Evolutionary conservation across 2,888 invertebrate species (phyloP).

Genomic region (Dilophus febrilis): DNA sequence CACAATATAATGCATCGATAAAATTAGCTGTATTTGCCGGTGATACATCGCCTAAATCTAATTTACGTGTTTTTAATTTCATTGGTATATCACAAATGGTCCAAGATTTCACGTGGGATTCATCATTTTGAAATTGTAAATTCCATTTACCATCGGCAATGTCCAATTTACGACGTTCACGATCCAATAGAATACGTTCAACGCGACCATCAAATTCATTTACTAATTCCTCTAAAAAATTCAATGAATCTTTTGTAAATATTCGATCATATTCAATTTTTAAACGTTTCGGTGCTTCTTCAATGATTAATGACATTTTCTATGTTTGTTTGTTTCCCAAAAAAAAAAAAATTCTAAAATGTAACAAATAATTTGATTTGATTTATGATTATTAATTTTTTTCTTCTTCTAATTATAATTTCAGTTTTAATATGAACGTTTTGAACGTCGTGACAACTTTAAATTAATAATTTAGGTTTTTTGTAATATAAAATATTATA

Average conservation of each 20-base stretch:
- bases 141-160: conserved; percentile 2
- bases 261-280: conserved; percentile 36
- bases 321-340: too few species aligned
- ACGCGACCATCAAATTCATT: conserved; percentile 33
- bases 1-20: conserved; percentile 34
- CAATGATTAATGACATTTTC: background rate
- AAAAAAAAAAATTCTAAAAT: too few species aligned
- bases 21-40: conserved; percentile 42
- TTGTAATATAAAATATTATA: too few species aligned
- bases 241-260: conserved; percentile 37
- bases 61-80: conserved; percentile 14
- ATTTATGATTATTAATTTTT: too few species aligned
- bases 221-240: conserved; percentile 38
- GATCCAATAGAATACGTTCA: conserved; percentile 25
- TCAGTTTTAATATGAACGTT: too few species aligned
- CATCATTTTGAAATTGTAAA: conserved; percentile 3
- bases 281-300: conserved; percentile 32
- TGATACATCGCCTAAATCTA: conserved; percentile 49
- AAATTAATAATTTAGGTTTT: too few species aligned
- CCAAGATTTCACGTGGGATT: conserved; percentile 3
- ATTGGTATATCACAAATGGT: conserved; percentile 8
- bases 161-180: conserved; percentile 3
- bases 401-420: too few species aligned
- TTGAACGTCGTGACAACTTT: too few species aligned
- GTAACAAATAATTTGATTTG: too few species aligned